phyloP scores from a whole-genome alignment of 2,888 invertebrate genomes.

The Idaea biselata region DNA sequence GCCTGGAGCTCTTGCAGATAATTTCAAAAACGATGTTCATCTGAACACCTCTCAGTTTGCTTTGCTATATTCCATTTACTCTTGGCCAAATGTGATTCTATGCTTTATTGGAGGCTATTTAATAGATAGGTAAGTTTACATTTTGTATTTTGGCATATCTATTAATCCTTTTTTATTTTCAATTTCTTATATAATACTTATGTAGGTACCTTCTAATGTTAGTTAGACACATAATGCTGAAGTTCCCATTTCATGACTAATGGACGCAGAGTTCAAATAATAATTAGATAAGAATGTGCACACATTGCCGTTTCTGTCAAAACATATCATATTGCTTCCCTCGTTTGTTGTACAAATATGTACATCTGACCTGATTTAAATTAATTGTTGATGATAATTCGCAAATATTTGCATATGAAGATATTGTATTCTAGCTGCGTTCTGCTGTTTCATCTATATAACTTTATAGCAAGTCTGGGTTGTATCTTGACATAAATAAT shows the following conservation, averaged over 20 bases:
- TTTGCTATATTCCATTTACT: constrained; percentile 94
- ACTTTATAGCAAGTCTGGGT: too few relatives aligned
- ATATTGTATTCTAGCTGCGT: background rate
- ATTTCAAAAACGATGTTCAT: constrained; percentile 89
- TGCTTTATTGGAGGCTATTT: constrained; percentile 98
- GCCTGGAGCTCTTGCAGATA: constrained; percentile 94
- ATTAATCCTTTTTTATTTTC: background rate
- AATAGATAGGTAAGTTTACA: constrained; percentile 86
- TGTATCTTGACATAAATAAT: too few relatives aligned
- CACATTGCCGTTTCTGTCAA: constrained; percentile 23
- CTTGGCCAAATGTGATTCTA: constrained; percentile 98
- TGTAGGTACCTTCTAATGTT: background rate
- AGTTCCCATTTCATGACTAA: constrained; percentile 21
- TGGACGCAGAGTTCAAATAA: constrained; percentile 21
- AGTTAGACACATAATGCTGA: background rate
- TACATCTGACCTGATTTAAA: constrained; percentile 20
- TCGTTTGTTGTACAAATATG: constrained; percentile 6
- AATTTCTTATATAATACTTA: background rate
- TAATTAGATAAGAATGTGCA: constrained; percentile 23
- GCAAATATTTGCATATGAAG: background rate
- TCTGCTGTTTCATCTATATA: too few relatives aligned
- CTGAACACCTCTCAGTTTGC: constrained; percentile 92
- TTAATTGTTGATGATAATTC: background rate
- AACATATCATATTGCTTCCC: constrained; percentile 18
- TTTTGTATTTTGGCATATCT: background rate